These are phyloP conservation scores for Cheilosia vulpina DNA, from an alignment of 2,888 invertebrate species.

Conservation along the genomic window DNA sequence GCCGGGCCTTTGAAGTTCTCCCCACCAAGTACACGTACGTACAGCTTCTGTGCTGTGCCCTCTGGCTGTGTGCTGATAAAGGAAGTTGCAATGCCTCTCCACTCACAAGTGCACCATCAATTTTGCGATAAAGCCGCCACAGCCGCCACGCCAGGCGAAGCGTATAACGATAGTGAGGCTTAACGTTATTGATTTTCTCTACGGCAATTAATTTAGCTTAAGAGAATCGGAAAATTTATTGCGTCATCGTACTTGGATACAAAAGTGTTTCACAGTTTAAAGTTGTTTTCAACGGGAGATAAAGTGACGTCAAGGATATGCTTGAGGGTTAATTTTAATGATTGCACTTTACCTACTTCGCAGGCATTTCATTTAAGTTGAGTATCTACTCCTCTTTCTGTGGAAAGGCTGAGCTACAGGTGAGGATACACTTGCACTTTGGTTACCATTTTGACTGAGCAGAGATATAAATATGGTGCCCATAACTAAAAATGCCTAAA, in stretches of 20 bases:
- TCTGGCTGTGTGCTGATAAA: not conserved
- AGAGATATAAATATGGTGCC: too few relatives aligned
- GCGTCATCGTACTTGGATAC: not conserved
- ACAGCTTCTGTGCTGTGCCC: slow-evolving; percentile 22
- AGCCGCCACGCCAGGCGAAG: not conserved
- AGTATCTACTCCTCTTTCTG: too few relatives aligned
- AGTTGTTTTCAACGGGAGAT: not conserved
- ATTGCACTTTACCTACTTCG: too few relatives aligned
- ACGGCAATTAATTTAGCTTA: slow-evolving; percentile 47
- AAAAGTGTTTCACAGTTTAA: not conserved
- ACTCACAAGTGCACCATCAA: slow-evolving; percentile 32
- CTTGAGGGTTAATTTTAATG: too few relatives aligned
- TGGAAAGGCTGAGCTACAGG: too few relatives aligned
- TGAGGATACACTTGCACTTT: too few relatives aligned
- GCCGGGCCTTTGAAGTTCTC: slow-evolving; percentile 55
- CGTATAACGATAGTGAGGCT: slow-evolving; percentile 20
- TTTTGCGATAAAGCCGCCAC: slow-evolving; percentile 37
- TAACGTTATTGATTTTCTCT: slow-evolving; percentile 39
- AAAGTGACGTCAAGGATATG: too few relatives aligned
- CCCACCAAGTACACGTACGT: too few relatives aligned
- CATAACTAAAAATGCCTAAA: too few relatives aligned
- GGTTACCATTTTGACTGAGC: too few relatives aligned
- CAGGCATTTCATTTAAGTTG: too few relatives aligned
- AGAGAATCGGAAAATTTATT: slow-evolving; percentile 42
- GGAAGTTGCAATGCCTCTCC: slow-evolving; percentile 20